Percentiles rank a stretch among this genome's conserved stretches.
Evolutionary conservation across 1,140 invertebrate genomes (phyloP).

Genomic region (Drosophila repletoides): DNA sequence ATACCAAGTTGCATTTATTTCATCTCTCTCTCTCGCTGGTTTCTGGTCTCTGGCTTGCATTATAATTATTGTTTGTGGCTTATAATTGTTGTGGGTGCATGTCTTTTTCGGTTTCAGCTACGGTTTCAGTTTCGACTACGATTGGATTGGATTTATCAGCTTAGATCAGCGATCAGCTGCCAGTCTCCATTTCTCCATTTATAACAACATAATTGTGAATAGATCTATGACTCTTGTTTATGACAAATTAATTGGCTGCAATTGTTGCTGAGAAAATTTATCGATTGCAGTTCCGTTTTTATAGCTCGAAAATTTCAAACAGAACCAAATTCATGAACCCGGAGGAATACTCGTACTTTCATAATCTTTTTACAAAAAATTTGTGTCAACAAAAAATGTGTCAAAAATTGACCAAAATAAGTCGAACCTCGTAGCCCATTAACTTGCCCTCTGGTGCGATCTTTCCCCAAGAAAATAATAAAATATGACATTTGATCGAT

Average conservation of each 20-base stretch:
- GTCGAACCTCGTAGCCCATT: conserved; percentile 67
- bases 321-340: background rate
- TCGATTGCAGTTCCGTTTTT: conserved; percentile 39
- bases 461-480: conserved; percentile 39
- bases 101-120: conserved; percentile 1
- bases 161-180: conserved; percentile 47
- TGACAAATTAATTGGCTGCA: conserved; percentile 76
- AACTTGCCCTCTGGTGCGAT: conserved; percentile 49
- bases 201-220: conserved; percentile 67
- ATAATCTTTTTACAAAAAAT: conserved; percentile 17
- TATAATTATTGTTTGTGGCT: conserved; percentile 29
- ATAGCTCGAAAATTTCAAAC: no score
- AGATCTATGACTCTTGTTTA: conserved; percentile 61
- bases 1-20: conserved; percentile 17
- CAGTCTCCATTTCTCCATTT: conserved; percentile 29
- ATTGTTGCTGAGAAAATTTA: conserved; percentile 56
- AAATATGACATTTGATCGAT: conserved; percentile 74
- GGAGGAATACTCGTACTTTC: conserved; percentile 4
- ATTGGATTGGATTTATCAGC: conserved; percentile 27
- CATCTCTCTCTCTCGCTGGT: background rate
- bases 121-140: background rate
- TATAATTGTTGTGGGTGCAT: conserved; percentile 57
- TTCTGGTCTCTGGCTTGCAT: conserved; percentile 5
- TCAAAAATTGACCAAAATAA: conserved; percentile 66
- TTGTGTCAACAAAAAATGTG: conserved; percentile 62